These are phyloP conservation scores for Drosophila helvetica DNA, from an alignment of 2,888 invertebrate species.

Conservation along the genomic window DNA sequence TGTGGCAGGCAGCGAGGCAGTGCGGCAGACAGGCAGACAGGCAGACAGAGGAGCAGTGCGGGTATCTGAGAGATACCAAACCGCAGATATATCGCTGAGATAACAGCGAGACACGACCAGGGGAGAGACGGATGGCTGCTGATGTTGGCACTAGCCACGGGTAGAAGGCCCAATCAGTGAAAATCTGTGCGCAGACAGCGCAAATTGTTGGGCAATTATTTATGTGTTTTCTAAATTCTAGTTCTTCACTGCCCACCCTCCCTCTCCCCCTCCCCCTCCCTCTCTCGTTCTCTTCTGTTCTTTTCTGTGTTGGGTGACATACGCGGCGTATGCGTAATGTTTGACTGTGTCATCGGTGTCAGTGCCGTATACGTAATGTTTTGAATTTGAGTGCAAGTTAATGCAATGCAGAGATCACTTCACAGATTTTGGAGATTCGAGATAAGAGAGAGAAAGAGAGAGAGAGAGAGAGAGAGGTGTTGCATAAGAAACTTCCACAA, in stretches of 20 bases:
- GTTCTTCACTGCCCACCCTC: not conserved
- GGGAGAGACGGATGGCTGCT: conserved; percentile 4
- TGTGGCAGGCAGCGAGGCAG: conserved; percentile 29
- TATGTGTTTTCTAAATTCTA: conserved; percentile 51
- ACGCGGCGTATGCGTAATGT: conserved; percentile 60
- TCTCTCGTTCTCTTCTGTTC: not conserved
- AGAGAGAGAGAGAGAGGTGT: too few species aligned
- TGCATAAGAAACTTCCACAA: too few species aligned
- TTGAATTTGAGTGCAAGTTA: not conserved
- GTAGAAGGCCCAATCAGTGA: conserved; percentile 52
- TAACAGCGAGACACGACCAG: conserved; percentile 21
- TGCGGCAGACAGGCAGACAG: conserved; percentile 15
- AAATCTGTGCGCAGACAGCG: conserved; percentile 74
- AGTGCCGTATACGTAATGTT: conserved; percentile 39
- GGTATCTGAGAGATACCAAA: conserved; percentile 37
- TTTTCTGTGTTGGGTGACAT: conserved; percentile 2
- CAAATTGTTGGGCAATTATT: conserved; percentile 73
- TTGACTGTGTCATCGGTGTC: conserved; percentile 8
- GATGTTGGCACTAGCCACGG: conserved; percentile 2
- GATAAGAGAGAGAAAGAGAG: too few species aligned
- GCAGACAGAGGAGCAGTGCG: conserved; percentile 25
- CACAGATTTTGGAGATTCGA: too few species aligned
- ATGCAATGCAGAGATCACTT: not conserved
- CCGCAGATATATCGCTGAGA: conserved; percentile 32
- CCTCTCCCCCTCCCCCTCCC: not conserved